Conservation (phyloP, 2,113 vertebrate species). For the Microcebus murinus region DNA sequence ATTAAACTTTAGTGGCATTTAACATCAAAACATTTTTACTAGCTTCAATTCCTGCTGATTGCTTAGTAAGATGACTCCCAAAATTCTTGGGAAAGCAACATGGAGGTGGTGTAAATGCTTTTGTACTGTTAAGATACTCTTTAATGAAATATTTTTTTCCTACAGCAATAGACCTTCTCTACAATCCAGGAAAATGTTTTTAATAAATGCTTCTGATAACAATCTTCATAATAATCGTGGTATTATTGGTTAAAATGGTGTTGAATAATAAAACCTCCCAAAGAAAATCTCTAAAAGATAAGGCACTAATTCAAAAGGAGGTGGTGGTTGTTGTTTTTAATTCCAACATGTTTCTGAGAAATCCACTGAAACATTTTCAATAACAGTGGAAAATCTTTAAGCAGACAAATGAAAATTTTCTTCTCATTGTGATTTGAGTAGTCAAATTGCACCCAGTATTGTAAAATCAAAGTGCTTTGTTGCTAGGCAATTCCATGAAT, state of each 20-base stretch:
- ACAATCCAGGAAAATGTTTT: conserved; percentile 14
- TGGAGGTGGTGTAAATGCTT: background rate
- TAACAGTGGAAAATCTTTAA: conserved; percentile 67
- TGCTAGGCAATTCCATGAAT: conserved; percentile 68
- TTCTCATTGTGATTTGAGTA: conserved; percentile 57
- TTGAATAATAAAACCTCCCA: conserved; percentile 42
- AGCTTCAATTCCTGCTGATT: conserved; percentile 69
- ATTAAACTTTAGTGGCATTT: background rate
- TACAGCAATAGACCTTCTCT: background rate
- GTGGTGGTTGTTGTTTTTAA: conserved; percentile 50
- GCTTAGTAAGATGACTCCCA: conserved; percentile 60
- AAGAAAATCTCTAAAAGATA: background rate
- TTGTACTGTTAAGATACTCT: conserved; percentile 44
- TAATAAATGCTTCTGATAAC: conserved; percentile 46
- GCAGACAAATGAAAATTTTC: conserved; percentile 57
- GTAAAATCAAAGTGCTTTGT: conserved; percentile 66
- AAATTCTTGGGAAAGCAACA: conserved; percentile 58
- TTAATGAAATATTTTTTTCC: conserved; percentile 58
- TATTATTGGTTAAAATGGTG: conserved; percentile 32
- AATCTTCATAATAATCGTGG: conserved; percentile 27
- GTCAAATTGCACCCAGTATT: conserved; percentile 56
- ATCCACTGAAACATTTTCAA: conserved; percentile 48
- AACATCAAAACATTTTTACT: background rate
- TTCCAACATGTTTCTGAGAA: conserved; percentile 53
- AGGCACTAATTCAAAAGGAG: conserved; percentile 50